Evolutionary conservation across 2,888 invertebrate genomes (phyloP), one percentile per base, ranked within the genome.

Genomic region (Ophraella communa): DNA sequence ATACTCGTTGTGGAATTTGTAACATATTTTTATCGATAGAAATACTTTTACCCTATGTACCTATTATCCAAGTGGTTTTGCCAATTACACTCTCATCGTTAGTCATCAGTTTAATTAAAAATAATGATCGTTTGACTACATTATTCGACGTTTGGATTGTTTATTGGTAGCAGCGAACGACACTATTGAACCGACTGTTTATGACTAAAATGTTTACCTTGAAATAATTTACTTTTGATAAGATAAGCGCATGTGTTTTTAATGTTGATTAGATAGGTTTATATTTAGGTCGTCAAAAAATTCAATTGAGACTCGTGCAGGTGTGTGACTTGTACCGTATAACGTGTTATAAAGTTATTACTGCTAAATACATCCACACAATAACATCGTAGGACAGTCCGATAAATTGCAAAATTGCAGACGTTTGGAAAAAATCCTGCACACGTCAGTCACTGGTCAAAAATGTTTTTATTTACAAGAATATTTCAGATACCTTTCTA

Each of bases 1-100:
- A 62, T 53, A 76, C 53, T 44, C 65, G 51, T 42, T 70, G 71
- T 8, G 77, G 75, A 44, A 77, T 63, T 66, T 73, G 73, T 54
- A 76, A 73, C 76, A 75, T 77, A 42, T 24, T n/a, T n/a, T n/a
- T n/a, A n/a, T n/a, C n/a, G n/a, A n/a, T n/a, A n/a, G n/a, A n/a
- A n/a, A 1, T 35, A 0, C 20, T 45, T 20, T 20, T 45, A n/a
- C n/a, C 1, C 21, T 45, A 21, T 11, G 44, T 44, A n/a, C n/a
- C n/a, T n/a, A 10, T 20, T 44, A 44, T 17, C 17, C 18, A 2
- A 17, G 18, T 14, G 2, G 14, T 14, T 42, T 45, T 45, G 44
- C 20, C 44, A 20, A 45, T 21, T 3, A 45, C 45, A 21, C 45
- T 20, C 3, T 45, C 21, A 45, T 45, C 18, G 21, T 45, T 45